Evolutionary conservation across 2,888 invertebrate species (phyloP).

Genomic region (Nymphalis urticae): DNA sequence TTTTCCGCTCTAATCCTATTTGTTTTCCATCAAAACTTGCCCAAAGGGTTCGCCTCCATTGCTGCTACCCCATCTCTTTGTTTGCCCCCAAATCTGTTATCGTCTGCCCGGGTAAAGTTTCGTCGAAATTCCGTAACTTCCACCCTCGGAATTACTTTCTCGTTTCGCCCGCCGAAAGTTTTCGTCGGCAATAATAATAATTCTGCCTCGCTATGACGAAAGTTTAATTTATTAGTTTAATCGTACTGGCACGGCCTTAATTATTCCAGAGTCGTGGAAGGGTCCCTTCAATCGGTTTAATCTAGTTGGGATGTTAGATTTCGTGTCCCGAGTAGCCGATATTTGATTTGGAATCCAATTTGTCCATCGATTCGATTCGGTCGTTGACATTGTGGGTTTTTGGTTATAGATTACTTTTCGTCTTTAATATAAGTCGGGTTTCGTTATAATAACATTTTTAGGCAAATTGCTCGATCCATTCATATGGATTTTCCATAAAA

Average conservation of each 20-base stretch:
- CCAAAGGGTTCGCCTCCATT: conserved; percentile 64
- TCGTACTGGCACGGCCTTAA: conserved; percentile 72
- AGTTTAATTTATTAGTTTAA: conserved; percentile 81
- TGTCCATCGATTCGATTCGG: conserved; percentile 28
- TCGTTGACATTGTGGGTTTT: conserved; percentile 15
- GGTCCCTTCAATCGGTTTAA: conserved; percentile 31
- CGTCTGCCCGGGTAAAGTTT: conserved; percentile 71
- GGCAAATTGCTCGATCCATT: conserved; percentile 9
- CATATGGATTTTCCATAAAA: conserved; percentile 2
- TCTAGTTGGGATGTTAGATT: conserved; percentile 30
- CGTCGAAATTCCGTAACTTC: conserved; percentile 61
- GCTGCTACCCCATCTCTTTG: conserved; percentile 57
- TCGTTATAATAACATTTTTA: conserved; percentile 15
- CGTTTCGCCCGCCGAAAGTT: conserved; percentile 70
- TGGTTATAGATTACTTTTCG: conserved; percentile 13
- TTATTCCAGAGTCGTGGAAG: conserved; percentile 52
- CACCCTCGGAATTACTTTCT: conserved; percentile 71
- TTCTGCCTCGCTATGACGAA: conserved; percentile 74
- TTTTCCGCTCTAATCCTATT: conserved; percentile 76
- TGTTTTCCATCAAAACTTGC: conserved; percentile 79
- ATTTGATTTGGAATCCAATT: conserved; percentile 38
- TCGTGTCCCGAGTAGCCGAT: conserved; percentile 30
- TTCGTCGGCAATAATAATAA: conserved; percentile 68
- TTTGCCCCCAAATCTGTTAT: conserved; percentile 78
- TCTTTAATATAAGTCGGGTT: conserved; percentile 9